A percentile compares a stretch with the other conserved stretches of the same genome.
Conservation (phyloP, 2,113 vertebrate species). For the Phalacrocorax brasilianus region DNA sequence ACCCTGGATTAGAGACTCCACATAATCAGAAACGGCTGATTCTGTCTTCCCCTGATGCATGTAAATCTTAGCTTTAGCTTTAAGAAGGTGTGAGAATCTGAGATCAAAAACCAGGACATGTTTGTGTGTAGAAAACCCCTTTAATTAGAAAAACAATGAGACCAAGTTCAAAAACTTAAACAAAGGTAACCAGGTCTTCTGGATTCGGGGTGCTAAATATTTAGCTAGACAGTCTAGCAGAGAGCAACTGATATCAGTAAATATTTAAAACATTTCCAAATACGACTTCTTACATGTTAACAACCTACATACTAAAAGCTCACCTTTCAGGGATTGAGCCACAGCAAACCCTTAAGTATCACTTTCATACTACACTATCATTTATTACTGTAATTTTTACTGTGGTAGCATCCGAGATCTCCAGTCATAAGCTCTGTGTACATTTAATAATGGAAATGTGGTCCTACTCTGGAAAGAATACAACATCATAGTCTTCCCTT, state of each 20-base stretch:
- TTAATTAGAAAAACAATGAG: background rate
- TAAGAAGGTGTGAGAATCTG: background rate
- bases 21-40: background rate
- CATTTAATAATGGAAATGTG: accelerated
- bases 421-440: background rate
- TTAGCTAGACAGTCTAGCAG: background rate
- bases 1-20: background rate
- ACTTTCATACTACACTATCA: background rate
- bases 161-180: background rate
- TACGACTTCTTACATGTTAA: background rate
- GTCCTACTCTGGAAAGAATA: background rate
- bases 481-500: background rate
- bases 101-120: background rate
- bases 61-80: background rate
- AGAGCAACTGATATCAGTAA: background rate
- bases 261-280: background rate
- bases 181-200: background rate
- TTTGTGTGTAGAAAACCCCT: background rate
- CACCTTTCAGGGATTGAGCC: background rate
- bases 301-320: background rate
- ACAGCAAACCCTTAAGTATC: background rate
- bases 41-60: background rate
- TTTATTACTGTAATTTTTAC: background rate
- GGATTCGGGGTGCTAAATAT: background rate
- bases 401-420: background rate